phyloP scores from a whole-genome alignment of 2,888 invertebrate genomes.

The Ornithoptera priamus region DNA sequence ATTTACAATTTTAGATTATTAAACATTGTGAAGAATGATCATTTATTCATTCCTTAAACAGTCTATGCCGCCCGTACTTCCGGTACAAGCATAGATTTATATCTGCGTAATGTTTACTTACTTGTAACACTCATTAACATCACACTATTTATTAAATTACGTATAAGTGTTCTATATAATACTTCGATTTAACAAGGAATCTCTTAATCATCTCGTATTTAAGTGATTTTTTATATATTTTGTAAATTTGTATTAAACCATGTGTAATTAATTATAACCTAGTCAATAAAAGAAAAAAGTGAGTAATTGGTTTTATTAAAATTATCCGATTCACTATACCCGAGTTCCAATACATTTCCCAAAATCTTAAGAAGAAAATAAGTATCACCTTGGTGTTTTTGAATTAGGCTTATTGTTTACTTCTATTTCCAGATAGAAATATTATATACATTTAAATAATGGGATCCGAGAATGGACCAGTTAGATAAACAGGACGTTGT shows the following conservation, averaged over 20 bases:
- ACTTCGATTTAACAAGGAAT: constrained; percentile 22
- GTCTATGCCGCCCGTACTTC: too few species aligned
- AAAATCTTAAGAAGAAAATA: too few species aligned
- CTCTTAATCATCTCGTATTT: constrained; percentile 28
- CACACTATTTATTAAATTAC: constrained; percentile 30
- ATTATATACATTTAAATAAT: too few species aligned
- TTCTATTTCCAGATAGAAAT: too few species aligned
- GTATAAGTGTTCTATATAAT: not conserved
- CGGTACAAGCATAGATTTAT: not conserved
- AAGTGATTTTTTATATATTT: constrained; percentile 58
- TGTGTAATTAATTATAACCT: constrained; percentile 53
- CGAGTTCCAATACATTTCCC: too few species aligned
- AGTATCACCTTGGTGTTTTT: too few species aligned
- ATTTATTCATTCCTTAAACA: too few species aligned
- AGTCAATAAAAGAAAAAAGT: constrained; percentile 61
- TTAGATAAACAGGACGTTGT: too few species aligned
- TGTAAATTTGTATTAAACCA: constrained; percentile 56
- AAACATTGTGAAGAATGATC: not conserved
- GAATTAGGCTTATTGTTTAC: too few species aligned
- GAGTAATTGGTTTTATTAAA: constrained; percentile 36
- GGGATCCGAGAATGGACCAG: too few species aligned
- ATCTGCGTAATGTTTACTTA: constrained; percentile 1
- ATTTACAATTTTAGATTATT: not conserved
- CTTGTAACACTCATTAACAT: constrained; percentile 21
- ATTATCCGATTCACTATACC: constrained; percentile 2